Base-by-base conservation (phyloP, 64 coral and sea anemone species). In the Cladopsammia gracilis region DNA sequence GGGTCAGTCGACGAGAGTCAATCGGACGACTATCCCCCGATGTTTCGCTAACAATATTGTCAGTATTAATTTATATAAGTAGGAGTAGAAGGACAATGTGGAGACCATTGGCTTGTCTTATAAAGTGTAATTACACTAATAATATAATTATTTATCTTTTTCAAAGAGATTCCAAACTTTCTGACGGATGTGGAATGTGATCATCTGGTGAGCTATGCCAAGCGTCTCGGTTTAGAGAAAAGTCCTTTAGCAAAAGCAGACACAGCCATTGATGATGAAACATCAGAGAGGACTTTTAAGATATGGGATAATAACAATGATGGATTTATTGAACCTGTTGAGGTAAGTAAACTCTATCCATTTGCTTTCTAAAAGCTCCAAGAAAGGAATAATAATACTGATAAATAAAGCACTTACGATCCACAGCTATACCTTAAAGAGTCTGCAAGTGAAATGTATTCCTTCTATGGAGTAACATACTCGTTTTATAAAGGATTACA, bases 171-270 rank as follows among this genome's bases (percentile, higher is more conserved):
- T 77, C 62, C 79, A 69, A 70, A 94, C n/a, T 97, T 97, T 82
- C 57, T 97, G 65, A 94, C 68, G 25, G 54, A 76, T 12, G 88
- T 79, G 12, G 96, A 97, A 75, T 97, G 96, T 58, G 92, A 97
- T 71, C 96, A 97, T 7, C 82, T 97, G 6, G 73, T 97, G 13
- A 88, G 86, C 43, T 77, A 91, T 12, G 92, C 95, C 6, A 93
- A 90, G n/a, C 95, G 93, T 25, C 84, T 97, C n/a, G 95, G 95
- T 6, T 74, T 97, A 23, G 90, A 97, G 88, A 87, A 87, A 58
- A 97, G 95, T 58, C 95, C 95, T 1, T 75, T 93, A 15, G 86
- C 79, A 22, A 93, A 90, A 57, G 74, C 89, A 48, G 54, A 79
- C 20, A 19, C 8, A 2, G 62, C 62, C 23, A 87, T 97, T 74